Conservation (phyloP, 2,888 invertebrate genomes). For the Sinelater perroti region DNA sequence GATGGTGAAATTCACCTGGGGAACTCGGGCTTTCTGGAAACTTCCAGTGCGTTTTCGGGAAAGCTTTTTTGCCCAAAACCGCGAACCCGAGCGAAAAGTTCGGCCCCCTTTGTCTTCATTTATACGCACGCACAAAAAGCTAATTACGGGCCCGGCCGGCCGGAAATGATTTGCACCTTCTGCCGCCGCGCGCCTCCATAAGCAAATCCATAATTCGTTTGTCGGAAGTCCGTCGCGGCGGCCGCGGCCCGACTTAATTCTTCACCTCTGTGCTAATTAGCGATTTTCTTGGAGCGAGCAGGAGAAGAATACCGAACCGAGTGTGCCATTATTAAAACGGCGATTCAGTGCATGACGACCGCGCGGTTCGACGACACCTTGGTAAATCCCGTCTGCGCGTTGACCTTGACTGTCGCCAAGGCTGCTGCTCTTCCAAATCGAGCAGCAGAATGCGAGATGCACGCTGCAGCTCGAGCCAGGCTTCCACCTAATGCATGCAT, state of each 20-base stretch:
- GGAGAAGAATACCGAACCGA: constrained; percentile 30
- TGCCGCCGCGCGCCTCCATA: constrained; percentile 11
- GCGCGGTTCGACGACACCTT: constrained; percentile 40
- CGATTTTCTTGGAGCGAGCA: constrained; percentile 22
- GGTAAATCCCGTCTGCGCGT: constrained; percentile 40
- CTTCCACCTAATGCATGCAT: no score
- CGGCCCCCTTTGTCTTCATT: no score
- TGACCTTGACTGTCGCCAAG: constrained; percentile 44
- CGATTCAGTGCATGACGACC: constrained; percentile 42
- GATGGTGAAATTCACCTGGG: no score
- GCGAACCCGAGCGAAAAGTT: no score
- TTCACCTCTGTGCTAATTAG: constrained; percentile 28
- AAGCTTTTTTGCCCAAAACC: no score
- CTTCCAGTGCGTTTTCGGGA: no score
- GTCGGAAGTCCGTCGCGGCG: constrained; percentile 21
- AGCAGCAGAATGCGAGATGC: constrained; percentile 31
- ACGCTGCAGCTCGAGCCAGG: no score
- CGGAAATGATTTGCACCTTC: constrained; percentile 23
- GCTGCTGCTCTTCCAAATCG: constrained; percentile 38
- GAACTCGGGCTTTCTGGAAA: no score
- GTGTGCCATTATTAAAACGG: constrained; percentile 37
- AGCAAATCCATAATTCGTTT: constrained; percentile 18
- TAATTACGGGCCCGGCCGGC: background rate
- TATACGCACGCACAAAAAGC: no score
- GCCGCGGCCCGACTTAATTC: constrained; percentile 18